Evolutionary conservation across 2,113 vertebrate genomes (phyloP).

Genomic region (Eulemur rufifrons): DNA sequence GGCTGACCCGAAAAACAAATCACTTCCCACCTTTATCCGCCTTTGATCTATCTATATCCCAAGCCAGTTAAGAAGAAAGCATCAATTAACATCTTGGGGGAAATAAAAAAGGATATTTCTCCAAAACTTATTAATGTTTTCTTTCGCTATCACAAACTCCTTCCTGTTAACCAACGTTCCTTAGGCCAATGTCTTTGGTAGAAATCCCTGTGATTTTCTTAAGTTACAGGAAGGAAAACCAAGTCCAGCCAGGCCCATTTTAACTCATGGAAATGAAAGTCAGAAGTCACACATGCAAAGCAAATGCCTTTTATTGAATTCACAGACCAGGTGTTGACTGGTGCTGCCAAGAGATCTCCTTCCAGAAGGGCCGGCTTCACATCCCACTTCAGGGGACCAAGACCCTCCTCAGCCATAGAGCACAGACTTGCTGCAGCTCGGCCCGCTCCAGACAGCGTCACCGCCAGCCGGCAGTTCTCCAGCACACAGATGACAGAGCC

Average conservation of each 20-base stretch:
- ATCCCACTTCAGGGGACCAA: slow-evolving; percentile 81
- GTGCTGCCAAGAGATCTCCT: slow-evolving; percentile 83
- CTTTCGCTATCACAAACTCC: background rate
- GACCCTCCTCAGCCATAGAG: slow-evolving; percentile 81
- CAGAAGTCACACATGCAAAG: slow-evolving; percentile 75
- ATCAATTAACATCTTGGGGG: accelerated
- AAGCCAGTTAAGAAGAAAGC: too few species aligned
- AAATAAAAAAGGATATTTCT: background rate
- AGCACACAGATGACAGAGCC: background rate
- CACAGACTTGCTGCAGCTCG: background rate
- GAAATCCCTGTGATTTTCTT: background rate
- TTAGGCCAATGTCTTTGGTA: background rate
- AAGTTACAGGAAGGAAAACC: background rate
- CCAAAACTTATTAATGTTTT: too few species aligned
- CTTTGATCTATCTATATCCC: too few species aligned
- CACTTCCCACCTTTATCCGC: accelerated
- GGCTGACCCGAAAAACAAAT: accelerated
- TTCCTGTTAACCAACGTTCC: background rate
- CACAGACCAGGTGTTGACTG: slow-evolving; percentile 79
- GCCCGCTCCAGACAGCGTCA: slow-evolving; percentile 71
- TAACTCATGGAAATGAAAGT: background rate
- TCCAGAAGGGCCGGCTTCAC: slow-evolving; percentile 75
- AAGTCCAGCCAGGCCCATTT: background rate
- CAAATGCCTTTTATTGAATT: slow-evolving; percentile 84
- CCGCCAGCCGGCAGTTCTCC: slow-evolving; percentile 19